phyloP scores from a whole-genome alignment of 1,140 invertebrate species.

The Drosophila rufa region DNA sequence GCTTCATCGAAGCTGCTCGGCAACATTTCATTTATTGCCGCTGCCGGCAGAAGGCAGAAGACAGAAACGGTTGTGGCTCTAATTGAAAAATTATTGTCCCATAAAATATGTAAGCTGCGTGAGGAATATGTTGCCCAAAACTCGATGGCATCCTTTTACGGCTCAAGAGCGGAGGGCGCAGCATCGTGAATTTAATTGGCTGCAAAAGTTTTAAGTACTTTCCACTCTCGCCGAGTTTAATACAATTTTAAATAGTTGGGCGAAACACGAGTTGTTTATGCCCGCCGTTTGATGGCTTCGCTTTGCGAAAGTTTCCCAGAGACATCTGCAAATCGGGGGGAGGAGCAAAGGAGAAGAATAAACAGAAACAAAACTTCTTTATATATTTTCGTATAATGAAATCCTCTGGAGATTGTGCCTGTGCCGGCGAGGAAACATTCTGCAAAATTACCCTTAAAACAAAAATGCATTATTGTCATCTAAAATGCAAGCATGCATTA shows the following conservation, averaged over 20 bases:
- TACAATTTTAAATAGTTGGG: slow-evolving; percentile 74
- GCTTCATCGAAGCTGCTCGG: slow-evolving; percentile 25
- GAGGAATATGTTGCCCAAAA: slow-evolving; percentile 54
- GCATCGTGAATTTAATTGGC: slow-evolving; percentile 73
- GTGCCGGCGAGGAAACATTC: slow-evolving; percentile 66
- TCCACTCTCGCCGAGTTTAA: slow-evolving; percentile 39
- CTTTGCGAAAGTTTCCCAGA: slow-evolving; percentile 18
- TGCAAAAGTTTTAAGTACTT: slow-evolving; percentile 75
- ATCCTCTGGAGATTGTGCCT: slow-evolving; percentile 48
- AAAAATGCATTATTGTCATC: slow-evolving; percentile 85
- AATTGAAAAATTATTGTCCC: slow-evolving; percentile 82
- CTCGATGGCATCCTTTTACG: slow-evolving; percentile 1
- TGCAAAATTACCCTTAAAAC: slow-evolving; percentile 84
- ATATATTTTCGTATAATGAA: slow-evolving; percentile 72
- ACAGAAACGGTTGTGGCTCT: slow-evolving; percentile 62
- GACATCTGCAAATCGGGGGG: slow-evolving; percentile 55
- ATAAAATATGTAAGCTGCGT: slow-evolving; percentile 74
- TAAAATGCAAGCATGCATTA: slow-evolving; percentile 85
- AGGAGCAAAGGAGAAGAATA: slow-evolving; percentile 10
- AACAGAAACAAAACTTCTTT: slow-evolving; percentile 66
- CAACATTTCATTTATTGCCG: slow-evolving; percentile 74
- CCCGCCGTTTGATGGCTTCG: slow-evolving; percentile 32
- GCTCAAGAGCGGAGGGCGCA: not conserved
- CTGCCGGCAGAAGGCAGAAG: slow-evolving; percentile 46
- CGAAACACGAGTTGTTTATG: slow-evolving; percentile 37